Evolutionary conservation across 2,797 vertebrate species (phyloP).

Genomic region (Syndactyla subalaris): DNA sequence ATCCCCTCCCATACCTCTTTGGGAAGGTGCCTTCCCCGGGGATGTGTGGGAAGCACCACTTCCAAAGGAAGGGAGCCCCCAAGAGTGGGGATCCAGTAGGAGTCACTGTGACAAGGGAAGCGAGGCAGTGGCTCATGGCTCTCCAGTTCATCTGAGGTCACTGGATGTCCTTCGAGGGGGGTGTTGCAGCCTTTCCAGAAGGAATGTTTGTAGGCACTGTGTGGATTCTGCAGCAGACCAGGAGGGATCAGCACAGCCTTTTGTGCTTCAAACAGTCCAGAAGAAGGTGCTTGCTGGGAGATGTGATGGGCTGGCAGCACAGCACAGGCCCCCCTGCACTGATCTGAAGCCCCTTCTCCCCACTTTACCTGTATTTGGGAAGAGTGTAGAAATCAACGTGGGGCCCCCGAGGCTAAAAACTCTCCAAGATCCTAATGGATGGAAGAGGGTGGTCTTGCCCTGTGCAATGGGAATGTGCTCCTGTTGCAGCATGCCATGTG

Average conservation of each 20-base stretch:
- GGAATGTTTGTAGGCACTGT: fast-evolving
- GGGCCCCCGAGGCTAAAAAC: background rate
- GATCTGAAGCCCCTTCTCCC: background rate
- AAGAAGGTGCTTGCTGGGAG: background rate
- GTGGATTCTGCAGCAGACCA: background rate
- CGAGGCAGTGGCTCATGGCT: background rate
- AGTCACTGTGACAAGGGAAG: conserved; percentile 17
- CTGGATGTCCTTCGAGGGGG: background rate
- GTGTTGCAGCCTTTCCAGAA: background rate
- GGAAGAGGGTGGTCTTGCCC: background rate
- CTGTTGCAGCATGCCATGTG: background rate
- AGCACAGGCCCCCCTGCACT: background rate
- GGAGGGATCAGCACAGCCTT: background rate
- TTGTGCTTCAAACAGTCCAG: background rate
- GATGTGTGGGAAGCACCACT: background rate
- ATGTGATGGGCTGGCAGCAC: background rate
- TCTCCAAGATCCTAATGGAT: background rate
- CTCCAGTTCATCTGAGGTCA: background rate
- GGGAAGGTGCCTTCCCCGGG: background rate
- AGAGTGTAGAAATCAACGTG: background rate
- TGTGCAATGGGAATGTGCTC: background rate
- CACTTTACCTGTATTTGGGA: background rate
- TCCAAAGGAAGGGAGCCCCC: background rate
- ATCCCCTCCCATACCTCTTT: background rate
- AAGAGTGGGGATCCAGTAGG: background rate